Evolutionary conservation across 2,797 vertebrate species (phyloP).

Genomic region (Neostethus bicornis): DNA sequence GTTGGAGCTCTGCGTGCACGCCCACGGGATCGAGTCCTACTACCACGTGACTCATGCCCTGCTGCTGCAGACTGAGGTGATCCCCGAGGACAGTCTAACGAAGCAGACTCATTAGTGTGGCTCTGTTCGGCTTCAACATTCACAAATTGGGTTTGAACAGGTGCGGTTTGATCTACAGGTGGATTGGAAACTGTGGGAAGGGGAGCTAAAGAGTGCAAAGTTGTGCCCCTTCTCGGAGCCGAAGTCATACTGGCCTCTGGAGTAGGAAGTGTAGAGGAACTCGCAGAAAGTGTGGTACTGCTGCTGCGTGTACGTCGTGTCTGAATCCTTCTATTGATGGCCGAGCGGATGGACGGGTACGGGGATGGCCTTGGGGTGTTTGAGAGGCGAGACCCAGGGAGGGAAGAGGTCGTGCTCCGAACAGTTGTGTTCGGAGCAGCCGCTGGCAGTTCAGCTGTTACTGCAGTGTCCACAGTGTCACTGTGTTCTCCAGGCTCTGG

Average conservation of each 20-base stretch:
- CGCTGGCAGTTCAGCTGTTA: constrained; percentile 65
- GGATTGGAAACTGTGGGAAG: constrained; percentile 38
- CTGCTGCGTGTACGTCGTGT: constrained; percentile 80
- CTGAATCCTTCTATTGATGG: constrained; percentile 76
- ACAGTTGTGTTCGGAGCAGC: constrained; percentile 51
- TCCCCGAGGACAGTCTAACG: constrained; percentile 70
- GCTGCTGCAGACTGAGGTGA: constrained; percentile 65
- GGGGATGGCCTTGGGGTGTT: constrained; percentile 66
- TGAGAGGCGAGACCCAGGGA: constrained; percentile 61
- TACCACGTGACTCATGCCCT: constrained; percentile 77
- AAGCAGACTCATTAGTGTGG: constrained; percentile 57
- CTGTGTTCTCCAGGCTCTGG: constrained; percentile 82
- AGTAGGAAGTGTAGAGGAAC: constrained; percentile 63
- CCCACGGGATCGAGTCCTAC: constrained; percentile 86
- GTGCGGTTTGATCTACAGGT: constrained; percentile 45
- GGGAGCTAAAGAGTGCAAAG: constrained; percentile 60
- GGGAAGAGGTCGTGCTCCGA: constrained; percentile 57
- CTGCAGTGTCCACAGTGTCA: constrained; percentile 67
- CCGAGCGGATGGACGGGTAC: constrained; percentile 68
- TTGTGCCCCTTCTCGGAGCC: constrained; percentile 66
- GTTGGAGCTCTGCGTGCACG: constrained; percentile 78
- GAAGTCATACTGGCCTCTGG: constrained; percentile 34
- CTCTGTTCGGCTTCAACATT: constrained; percentile 60
- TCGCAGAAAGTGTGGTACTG: constrained; percentile 64
- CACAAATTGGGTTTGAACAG: constrained; percentile 65